These are phyloP conservation scores for Aplysina aerophoba DNA, from an alignment of 37 sponge, comb jelly and placozoan species.

Conservation along the genomic window DNA sequence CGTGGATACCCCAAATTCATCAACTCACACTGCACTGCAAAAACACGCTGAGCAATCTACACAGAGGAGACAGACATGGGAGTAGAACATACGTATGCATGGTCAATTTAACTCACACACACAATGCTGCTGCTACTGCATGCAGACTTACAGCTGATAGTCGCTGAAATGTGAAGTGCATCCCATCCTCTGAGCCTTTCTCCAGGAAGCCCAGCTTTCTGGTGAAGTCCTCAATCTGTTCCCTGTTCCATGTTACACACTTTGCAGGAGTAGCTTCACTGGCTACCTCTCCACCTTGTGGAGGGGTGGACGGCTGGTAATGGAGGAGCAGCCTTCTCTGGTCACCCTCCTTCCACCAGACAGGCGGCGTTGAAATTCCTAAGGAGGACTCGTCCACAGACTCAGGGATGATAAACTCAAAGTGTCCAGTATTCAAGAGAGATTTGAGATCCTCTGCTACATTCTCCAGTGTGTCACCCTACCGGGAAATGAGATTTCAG, in stretches of 20 bases:
- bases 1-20: conserved; percentile 64
- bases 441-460: conserved; percentile 67
- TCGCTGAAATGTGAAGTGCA: conserved; percentile 60
- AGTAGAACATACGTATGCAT: background rate
- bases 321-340: conserved; percentile 22
- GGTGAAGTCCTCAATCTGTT: conserved; percentile 87
- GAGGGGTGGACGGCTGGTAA: conserved; percentile 27
- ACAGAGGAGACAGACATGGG: background rate
- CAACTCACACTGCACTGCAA: conserved; percentile 43
- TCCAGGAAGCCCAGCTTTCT: conserved; percentile 88
- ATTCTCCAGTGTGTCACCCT: conserved; percentile 84
- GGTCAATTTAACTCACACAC: background rate
- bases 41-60: conserved; percentile 63
- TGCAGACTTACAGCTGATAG: conserved; percentile 51
- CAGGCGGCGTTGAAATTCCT: background rate
- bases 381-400: background rate
- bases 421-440: conserved; percentile 71
- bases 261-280: background rate
- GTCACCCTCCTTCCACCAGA: background rate
- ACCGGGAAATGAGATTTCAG: background rate
- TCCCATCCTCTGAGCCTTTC: conserved; percentile 63
- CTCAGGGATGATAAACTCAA: conserved; percentile 50
- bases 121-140: background rate
- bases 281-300: background rate
- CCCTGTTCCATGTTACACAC: conserved; percentile 48